Evolutionary conservation across 2,797 vertebrate species (phyloP), one percentile per base, ranked within the genome.

Genomic region (Rhinophrynus dorsalis): DNA sequence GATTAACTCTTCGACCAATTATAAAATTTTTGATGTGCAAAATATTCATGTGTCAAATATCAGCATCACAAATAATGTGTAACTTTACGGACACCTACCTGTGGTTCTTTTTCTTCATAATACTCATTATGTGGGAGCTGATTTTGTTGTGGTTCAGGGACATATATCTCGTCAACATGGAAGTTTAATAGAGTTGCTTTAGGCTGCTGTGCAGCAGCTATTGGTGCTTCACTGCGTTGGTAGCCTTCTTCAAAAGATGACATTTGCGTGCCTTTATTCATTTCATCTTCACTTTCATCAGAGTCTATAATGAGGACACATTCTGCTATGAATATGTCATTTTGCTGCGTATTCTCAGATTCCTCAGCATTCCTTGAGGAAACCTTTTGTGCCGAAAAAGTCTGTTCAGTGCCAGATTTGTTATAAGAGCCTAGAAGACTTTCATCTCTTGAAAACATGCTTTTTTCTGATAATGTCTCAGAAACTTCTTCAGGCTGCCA

Each of bases 261-360:
- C 42, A 76, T 78, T 15, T 74, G 0, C 0, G 32, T 51, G 67
- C 48, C 80, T 0, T 59, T 84, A 30, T 48, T 51, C 68, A 78
- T n/a, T 78, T 75, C 85, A 48, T 86, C 83, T 80, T 88, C 89
- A 38, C 81, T 86, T 59, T 92, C 91, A 56, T 83, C 85, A 0
- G 86, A 84, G 67, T 94, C 90, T 30, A 87, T 89, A 76, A 95
- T 85, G 69, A 91, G 86, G 74, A 96, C 89, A 77, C 88, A 89
- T 65, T 96, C 92, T 1, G 90, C 93, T 84, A 92, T 95, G 70
- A 94, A 94, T 77, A 90, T 80, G 35, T 89, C 84, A 63, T 84
- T 78, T 50, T 89, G 86, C 23, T 90, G 85, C 92, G 93, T 93
- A 70, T 70, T 67, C 77, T 82, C 75, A 73, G 68, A 55, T 73